These are phyloP conservation scores for Coregonus clupeaformis DNA, from an alignment of 2,113 vertebrate species.

Conservation along the genomic window DNA sequence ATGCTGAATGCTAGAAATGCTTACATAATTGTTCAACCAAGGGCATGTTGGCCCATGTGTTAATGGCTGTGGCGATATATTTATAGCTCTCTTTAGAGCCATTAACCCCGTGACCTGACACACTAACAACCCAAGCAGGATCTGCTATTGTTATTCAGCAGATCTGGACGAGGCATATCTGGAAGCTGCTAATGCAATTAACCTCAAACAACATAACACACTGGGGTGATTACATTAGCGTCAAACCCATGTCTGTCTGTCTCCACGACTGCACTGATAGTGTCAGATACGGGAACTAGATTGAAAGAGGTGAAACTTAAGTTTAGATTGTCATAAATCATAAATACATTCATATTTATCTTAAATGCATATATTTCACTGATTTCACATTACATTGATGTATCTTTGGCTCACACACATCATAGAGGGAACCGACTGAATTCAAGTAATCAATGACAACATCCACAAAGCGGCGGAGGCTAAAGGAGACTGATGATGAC, in stretches of 20 bases:
- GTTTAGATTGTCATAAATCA: not conserved
- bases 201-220: constrained; percentile 12
- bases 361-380: no score
- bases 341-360: no score
- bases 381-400: no score
- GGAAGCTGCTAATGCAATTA: constrained; percentile 40
- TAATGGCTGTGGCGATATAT: not conserved
- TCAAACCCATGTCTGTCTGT: not conserved
- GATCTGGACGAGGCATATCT: constrained; percentile 34
- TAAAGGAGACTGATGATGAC: no score
- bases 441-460: no score
- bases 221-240: constrained; percentile 32
- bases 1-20: not conserved
- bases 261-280: not conserved
- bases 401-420: no score
- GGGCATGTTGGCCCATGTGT: not conserved
- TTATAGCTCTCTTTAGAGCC: not conserved
- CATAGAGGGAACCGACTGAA: no score
- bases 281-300: not conserved
- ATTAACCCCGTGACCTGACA: not conserved
- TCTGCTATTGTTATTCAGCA: constrained; percentile 2
- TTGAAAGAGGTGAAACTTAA: not conserved
- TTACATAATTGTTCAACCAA: not conserved
- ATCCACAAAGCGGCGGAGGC: no score
- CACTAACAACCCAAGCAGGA: constrained; percentile 12